These are phyloP conservation scores for Nestor notabilis DNA, from an alignment of 2,113 vertebrate species.

Conservation along the genomic window DNA sequence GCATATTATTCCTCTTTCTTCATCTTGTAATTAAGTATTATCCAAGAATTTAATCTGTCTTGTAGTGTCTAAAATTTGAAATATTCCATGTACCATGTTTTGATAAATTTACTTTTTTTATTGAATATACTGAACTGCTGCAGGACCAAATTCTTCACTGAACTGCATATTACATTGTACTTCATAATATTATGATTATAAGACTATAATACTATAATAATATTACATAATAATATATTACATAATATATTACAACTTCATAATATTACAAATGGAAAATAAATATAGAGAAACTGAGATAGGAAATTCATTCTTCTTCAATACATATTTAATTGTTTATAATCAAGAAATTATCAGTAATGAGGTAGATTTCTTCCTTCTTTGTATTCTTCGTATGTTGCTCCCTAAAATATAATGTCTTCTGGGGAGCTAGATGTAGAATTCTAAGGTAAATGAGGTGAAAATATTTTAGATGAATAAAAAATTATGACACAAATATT, in stretches of 20 bases:
- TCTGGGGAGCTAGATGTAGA: neutral
- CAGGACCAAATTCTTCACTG: neutral
- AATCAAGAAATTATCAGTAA: neutral
- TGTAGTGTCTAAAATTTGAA: neutral
- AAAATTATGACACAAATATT: neutral
- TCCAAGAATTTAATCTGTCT: neutral
- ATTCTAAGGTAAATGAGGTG: neutral
- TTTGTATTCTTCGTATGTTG: neutral
- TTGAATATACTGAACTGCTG: neutral
- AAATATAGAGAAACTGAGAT: neutral
- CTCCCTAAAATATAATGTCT: neutral
- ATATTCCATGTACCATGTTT: neutral
- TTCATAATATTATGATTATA: too few species aligned
- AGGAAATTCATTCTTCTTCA: neutral
- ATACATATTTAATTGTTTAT: neutral
- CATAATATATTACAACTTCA: neutral
- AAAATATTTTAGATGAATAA: neutral
- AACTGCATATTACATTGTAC: neutral
- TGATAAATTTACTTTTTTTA: neutral
- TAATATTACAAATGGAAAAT: neutral
- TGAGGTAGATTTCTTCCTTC: neutral
- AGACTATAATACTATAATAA: too few species aligned
- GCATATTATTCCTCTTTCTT: neutral
- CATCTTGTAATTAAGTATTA: neutral
- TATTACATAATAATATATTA: too few species aligned